Conservation (phyloP, 2,888 invertebrate genomes). For the Noctua fimbriata region DNA sequence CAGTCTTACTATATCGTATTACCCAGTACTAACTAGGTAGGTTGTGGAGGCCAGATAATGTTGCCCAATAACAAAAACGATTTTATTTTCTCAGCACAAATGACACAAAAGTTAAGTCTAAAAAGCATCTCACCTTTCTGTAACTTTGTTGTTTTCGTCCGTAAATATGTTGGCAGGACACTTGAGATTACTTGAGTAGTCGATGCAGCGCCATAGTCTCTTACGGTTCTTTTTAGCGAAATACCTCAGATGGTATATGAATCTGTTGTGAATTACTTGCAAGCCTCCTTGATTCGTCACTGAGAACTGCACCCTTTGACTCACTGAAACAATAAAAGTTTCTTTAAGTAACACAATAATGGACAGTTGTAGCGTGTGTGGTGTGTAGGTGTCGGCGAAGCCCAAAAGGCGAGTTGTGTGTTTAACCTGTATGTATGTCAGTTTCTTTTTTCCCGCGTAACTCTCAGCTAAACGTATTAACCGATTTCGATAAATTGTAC, state of each 20-base stretch:
- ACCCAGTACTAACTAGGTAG: not conserved
- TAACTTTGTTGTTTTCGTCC: constrained; percentile 76
- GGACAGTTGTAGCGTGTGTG: no score
- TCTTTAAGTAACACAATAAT: not conserved
- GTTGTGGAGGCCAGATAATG: not conserved
- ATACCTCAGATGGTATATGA: constrained; percentile 82
- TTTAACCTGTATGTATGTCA: not conserved
- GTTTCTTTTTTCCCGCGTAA: not conserved
- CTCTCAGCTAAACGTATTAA: not conserved
- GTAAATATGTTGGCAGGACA: constrained; percentile 83
- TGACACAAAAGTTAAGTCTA: not conserved
- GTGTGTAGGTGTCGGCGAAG: not conserved
- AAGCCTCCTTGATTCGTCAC: constrained; percentile 83
- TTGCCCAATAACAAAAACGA: not conserved
- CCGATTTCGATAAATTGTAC: not conserved
- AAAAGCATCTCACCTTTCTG: constrained; percentile 75
- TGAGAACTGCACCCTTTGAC: constrained; percentile 78
- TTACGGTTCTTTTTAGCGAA: constrained; percentile 71
- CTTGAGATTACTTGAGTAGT: constrained; percentile 75
- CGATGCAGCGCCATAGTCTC: constrained; percentile 83
- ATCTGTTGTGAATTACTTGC: constrained; percentile 83
- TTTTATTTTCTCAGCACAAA: not conserved
- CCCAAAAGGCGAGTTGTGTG: not conserved
- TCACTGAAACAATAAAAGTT: constrained; percentile 44
- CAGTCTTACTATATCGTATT: not conserved